Percentiles rank a stretch among this genome's conserved stretches.
Evolutionary conservation across 2,888 invertebrate genomes (phyloP).

Genomic region (Lordiphosa fenestrarum): DNA sequence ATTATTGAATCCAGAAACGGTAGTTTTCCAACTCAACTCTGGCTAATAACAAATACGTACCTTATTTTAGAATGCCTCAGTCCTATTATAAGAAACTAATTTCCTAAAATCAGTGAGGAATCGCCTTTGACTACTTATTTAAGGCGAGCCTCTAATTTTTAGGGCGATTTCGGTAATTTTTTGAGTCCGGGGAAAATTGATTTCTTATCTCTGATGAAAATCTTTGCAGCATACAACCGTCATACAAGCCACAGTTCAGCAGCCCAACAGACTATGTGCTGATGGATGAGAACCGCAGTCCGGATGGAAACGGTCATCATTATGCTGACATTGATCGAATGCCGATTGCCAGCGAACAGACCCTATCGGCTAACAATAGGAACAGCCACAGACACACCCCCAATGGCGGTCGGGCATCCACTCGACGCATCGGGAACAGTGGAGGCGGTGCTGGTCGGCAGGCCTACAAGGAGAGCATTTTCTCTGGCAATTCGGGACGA

Average conservation of each 20-base stretch:
- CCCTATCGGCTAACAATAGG: constrained; percentile 18
- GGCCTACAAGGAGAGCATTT: constrained; percentile 10
- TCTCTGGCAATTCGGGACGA: constrained; percentile 32
- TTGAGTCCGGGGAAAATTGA: too few relatives aligned
- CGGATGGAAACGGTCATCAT: constrained; percentile 52
- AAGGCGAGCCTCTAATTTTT: too few relatives aligned
- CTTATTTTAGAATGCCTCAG: too few relatives aligned
- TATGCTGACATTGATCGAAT: constrained; percentile 44
- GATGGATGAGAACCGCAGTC: constrained; percentile 75
- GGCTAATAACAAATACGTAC: too few relatives aligned
- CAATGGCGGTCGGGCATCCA: constrained; percentile 23
- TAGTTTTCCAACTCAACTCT: too few relatives aligned
- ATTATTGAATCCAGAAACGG: too few relatives aligned
- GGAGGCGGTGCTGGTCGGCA: constrained; percentile 4
- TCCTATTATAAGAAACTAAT: too few relatives aligned
- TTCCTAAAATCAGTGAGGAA: too few relatives aligned
- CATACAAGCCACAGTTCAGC: constrained; percentile 33
- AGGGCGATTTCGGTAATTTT: too few relatives aligned
- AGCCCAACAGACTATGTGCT: constrained; percentile 49
- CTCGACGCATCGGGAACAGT: constrained; percentile 37
- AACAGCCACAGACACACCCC: constrained; percentile 13
- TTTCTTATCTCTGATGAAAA: too few relatives aligned
- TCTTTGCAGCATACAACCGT: constrained; percentile 41
- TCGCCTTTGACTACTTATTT: too few relatives aligned
- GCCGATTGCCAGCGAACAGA: constrained; percentile 41